Conservation (phyloP, 2,113 vertebrate genomes). For the Gorsachius goisagi region DNA sequence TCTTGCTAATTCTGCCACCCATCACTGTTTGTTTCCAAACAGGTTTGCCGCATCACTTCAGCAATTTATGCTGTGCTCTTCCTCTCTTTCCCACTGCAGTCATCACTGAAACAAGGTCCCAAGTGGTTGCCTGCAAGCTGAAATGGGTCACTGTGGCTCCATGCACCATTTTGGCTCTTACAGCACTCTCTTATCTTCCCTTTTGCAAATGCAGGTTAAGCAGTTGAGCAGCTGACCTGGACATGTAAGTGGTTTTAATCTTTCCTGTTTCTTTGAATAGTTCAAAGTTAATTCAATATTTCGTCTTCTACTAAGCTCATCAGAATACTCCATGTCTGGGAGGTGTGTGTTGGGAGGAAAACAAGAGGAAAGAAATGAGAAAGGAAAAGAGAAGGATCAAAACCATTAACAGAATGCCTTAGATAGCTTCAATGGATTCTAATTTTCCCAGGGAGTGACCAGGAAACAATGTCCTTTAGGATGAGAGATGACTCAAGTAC, state of each 20-base stretch:
- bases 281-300: not conserved
- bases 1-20: conserved; percentile 11
- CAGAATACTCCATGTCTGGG: not conserved
- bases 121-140: not conserved
- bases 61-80: not conserved
- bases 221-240: not conserved
- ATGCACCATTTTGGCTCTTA: not conserved
- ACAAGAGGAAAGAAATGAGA: not conserved
- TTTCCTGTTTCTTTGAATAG: not conserved
- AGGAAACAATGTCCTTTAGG: not conserved
- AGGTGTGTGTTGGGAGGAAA: not conserved
- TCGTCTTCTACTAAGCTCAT: not conserved
- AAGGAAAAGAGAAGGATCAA: not conserved
- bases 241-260: not conserved
- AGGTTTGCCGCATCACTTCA: not conserved
- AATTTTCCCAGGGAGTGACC: not conserved
- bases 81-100: not conserved
- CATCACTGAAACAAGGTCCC: not conserved
- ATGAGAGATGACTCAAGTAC: not conserved
- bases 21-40: not conserved
- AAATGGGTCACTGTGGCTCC: not conserved
- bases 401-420: not conserved
- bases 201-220: not conserved
- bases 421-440: not conserved
- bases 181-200: not conserved